Conservation (phyloP, 30 jellyfish, hydroid and myxozoan genomes). For the Pseudorhiza aurosa region DNA sequence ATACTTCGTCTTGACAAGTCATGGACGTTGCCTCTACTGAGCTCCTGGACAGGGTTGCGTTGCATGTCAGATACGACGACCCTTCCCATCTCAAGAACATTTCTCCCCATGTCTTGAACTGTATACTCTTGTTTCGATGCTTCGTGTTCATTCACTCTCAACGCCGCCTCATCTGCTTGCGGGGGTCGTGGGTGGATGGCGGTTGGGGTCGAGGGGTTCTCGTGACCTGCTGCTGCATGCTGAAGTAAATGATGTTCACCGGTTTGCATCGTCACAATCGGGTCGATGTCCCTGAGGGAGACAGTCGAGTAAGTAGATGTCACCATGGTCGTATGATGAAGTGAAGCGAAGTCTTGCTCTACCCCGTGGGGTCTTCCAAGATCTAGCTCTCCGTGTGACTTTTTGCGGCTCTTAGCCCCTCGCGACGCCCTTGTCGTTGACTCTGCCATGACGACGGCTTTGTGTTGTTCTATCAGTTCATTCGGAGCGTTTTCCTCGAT, state of each 20-base stretch:
- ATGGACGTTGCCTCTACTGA: constrained; percentile 10
- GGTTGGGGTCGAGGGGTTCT: constrained; percentile 70
- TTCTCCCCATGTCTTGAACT: constrained; percentile 44
- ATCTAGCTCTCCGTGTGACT: constrained; percentile 53
- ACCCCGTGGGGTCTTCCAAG: constrained; percentile 46
- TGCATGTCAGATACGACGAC: constrained; percentile 34
- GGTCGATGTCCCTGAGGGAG: constrained; percentile 66
- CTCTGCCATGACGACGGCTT: constrained; percentile 89
- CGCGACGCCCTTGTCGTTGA: constrained; percentile 86
- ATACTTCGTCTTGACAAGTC: constrained; percentile 37
- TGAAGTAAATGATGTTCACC: constrained; percentile 50
- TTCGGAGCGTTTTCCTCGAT: constrained; percentile 87
- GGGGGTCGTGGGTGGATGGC: constrained; percentile 78
- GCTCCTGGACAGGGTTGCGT: constrained; percentile 28
- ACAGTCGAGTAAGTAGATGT: constrained; percentile 69
- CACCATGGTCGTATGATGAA: constrained; percentile 74
- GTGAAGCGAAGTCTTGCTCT: constrained; percentile 49
- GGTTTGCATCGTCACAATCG: constrained; percentile 49
- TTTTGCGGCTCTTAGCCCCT: constrained; percentile 83
- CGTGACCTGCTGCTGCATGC: constrained; percentile 64
- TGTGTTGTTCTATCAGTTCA: constrained; percentile 90
- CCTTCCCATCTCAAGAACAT: constrained; percentile 48
- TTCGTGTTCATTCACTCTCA: constrained; percentile 53
- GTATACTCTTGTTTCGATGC: constrained; percentile 44
- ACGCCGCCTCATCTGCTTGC: constrained; percentile 29